Conservation (phyloP, 2,113 vertebrate genomes). For the Drymodes brunneopygia region DNA sequence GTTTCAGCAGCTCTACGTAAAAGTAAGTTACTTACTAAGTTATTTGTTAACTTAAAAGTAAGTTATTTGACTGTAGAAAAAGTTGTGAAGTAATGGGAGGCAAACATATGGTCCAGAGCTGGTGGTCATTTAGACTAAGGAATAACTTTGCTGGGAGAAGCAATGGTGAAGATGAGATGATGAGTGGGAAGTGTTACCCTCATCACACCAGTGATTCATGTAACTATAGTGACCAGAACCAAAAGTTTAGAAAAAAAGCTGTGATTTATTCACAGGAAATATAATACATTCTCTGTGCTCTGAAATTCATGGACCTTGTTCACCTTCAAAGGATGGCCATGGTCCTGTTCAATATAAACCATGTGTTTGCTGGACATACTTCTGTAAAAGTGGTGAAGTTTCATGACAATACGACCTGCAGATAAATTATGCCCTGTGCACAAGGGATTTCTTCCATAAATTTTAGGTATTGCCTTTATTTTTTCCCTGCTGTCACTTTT, state of each 20-base stretch:
- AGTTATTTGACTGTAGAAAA: background rate
- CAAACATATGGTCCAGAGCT: background rate
- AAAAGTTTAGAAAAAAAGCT: background rate
- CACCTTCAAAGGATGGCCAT: background rate
- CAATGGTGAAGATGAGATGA: background rate
- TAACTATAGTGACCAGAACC: background rate
- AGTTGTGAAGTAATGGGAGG: background rate
- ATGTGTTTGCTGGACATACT: background rate
- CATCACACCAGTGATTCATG: background rate
- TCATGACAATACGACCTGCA: background rate
- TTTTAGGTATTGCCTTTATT: background rate
- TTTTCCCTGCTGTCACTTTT: background rate
- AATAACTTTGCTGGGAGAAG: background rate
- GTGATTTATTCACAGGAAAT: background rate
- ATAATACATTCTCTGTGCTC: background rate
- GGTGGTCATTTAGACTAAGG: background rate
- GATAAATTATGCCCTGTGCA: background rate
- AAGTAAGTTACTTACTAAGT: constrained; percentile 74
- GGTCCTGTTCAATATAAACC: background rate
- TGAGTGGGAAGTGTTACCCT: background rate
- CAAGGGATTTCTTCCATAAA: background rate
- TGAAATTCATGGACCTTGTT: background rate
- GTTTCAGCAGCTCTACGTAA: constrained; percentile 95
- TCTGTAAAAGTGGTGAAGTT: background rate
- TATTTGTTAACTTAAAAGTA: background rate